These are phyloP conservation scores for Drosophila stalkeri DNA, from an alignment of 2,888 invertebrate genomes.

Conservation along the genomic window DNA sequence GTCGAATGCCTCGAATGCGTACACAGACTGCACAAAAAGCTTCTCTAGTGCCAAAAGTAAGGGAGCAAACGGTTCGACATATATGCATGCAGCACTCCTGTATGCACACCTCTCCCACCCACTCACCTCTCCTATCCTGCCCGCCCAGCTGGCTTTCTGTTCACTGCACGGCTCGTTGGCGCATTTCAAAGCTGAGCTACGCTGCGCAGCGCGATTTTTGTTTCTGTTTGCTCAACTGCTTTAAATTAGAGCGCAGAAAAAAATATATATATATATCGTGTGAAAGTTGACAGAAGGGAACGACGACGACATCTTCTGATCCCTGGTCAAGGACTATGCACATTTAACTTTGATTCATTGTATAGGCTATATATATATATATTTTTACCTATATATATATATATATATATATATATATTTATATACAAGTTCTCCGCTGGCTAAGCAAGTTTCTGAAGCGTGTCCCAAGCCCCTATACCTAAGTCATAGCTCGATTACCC, in stretches of 20 bases:
- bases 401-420: not conserved
- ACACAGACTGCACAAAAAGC: slow-evolving; percentile 60
- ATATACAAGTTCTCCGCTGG: slow-evolving; percentile 31
- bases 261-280: slow-evolving; percentile 65
- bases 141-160: not conserved
- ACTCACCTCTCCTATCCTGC: not conserved
- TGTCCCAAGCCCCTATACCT: slow-evolving; percentile 55
- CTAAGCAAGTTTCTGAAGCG: slow-evolving; percentile 64
- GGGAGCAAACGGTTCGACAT: slow-evolving; percentile 7
- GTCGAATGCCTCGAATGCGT: slow-evolving; percentile 78
- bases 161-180: slow-evolving; percentile 58
- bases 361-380: slow-evolving; percentile 5
- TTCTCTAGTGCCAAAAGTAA: slow-evolving; percentile 53
- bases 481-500: slow-evolving; percentile 27
- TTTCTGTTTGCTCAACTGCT: slow-evolving; percentile 80
- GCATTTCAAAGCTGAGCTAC: slow-evolving; percentile 66
- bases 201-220: slow-evolving; percentile 40
- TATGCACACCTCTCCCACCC: not conserved
- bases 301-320: slow-evolving; percentile 16
- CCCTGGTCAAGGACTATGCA: slow-evolving; percentile 18
- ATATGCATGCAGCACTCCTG: not conserved
- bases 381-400: no score
- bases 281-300: slow-evolving; percentile 61
- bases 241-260: slow-evolving; percentile 72
- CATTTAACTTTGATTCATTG: slow-evolving; percentile 73